Evolutionary conservation across 2,797 vertebrate species (phyloP), one percentile per base, ranked within the genome.

Genomic region (Notolabrus celidotus): DNA sequence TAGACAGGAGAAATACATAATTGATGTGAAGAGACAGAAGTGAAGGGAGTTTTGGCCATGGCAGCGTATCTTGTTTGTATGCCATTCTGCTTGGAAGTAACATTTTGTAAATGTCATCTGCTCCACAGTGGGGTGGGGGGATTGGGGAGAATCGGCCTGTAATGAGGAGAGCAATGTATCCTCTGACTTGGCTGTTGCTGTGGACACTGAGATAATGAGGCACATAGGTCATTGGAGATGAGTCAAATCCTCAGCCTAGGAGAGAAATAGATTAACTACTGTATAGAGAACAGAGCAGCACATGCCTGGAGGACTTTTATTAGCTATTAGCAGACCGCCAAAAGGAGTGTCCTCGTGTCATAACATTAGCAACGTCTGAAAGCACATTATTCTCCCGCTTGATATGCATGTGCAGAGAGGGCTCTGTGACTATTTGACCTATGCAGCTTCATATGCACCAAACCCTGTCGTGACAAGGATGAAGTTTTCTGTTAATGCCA

Each of bases 151-250:
- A 82, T 91, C 64, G 75, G 86, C 80, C 83, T 82, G 84, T 93
- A 93, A 93, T 94, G 92, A 94, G 88, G 85, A 89, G 88, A 89
- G 90, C 85, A 84, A 88, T 91, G 92, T 97, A 97, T 98, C 96
- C 96, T 95, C 93, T 95, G 94, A 94, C 96, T 97, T 95, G 95
- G 95, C 94, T 93, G 92, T 95, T 94, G 96, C 96, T 96, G 92
- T 98, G 96, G 97, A 97, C 97, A 97, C 95, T 94, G 96, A 96
- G 96, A 97, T 98, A 98, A 98, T 98, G 97, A 98, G 97, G 96
- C 97, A 96, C 97, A 96, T 95, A 97, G 97, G 97, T 98, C 97
- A 97, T 95, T 95, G 96, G 94, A 96, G 96, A 98, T 97, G 96
- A 97, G 95, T 97, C 97, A 97, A 97, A 96, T 93, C 94, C 95